Evolutionary conservation across 2,797 vertebrate species (phyloP).

Genomic region (Otolemur crassicaudatus): DNA sequence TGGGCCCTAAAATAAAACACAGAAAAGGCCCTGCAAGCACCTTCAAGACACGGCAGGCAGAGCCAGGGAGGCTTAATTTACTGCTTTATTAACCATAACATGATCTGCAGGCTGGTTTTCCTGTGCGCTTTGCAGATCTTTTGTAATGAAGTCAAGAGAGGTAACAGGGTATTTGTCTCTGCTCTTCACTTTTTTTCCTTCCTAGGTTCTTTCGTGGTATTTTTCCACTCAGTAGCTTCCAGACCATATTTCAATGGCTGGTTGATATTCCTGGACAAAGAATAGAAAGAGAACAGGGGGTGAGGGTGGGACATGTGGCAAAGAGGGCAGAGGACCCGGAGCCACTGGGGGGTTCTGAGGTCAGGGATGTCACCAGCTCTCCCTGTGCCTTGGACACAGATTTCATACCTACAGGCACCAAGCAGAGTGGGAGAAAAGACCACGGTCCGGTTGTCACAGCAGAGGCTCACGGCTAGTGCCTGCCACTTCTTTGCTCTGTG

Average conservation of each 20-base stretch:
- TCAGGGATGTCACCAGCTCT: background rate
- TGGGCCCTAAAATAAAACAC: conserved; percentile 84
- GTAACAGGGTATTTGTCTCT: conserved; percentile 71
- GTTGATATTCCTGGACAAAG: background rate
- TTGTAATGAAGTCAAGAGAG: conserved; percentile 80
- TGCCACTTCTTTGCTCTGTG: background rate
- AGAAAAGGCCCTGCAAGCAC: conserved; percentile 82
- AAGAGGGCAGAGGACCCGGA: too few relatives aligned
- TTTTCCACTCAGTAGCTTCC: conserved; percentile 70
- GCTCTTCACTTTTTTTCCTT: conserved; percentile 50
- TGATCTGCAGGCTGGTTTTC: conserved; percentile 82
- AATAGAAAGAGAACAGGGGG: background rate
- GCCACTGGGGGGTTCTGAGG: background rate
- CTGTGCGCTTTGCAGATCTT: conserved; percentile 80
- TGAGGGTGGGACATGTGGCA: background rate
- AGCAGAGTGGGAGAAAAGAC: background rate
- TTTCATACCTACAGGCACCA: background rate
- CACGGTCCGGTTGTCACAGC: background rate
- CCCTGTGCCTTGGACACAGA: too few relatives aligned
- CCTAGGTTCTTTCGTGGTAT: conserved; percentile 55
- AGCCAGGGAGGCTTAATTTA: conserved; percentile 82
- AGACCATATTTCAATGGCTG: background rate
- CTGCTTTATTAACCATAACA: conserved; percentile 86
- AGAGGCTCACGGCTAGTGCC: background rate
- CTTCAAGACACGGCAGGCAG: conserved; percentile 79